Evolutionary conservation across 1,140 invertebrate genomes (phyloP).

Genomic region (Grapholita molesta): DNA sequence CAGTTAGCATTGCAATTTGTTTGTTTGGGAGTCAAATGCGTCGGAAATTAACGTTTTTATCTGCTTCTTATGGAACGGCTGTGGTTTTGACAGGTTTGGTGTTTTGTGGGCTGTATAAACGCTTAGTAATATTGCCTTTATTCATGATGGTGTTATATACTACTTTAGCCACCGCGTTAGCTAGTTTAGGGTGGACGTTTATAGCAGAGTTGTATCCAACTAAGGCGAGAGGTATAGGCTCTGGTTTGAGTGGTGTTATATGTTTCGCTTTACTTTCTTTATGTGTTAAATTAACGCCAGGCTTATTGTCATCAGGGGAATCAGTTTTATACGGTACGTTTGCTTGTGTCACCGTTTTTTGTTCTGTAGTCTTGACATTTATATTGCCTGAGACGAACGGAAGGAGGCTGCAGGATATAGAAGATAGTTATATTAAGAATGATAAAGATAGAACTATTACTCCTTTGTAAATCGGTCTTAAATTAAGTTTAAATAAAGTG

Average conservation of each 20-base stretch:
- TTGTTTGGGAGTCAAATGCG: conserved; percentile 38
- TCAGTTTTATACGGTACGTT: conserved; percentile 30
- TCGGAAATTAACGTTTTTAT: conserved; percentile 36
- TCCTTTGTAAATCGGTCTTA: neutral
- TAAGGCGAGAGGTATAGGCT: conserved; percentile 51
- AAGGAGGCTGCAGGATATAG: conserved; percentile 79
- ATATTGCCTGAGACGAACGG: conserved; percentile 82
- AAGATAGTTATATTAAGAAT: conserved; percentile 39
- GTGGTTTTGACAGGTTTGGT: conserved; percentile 35
- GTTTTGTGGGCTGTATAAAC: conserved; percentile 18
- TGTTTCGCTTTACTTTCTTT: conserved; percentile 38
- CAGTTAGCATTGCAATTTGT: conserved; percentile 31
- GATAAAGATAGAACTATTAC: conserved; percentile 19
- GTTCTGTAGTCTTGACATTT: conserved; percentile 73
- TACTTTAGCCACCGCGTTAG: conserved; percentile 34
- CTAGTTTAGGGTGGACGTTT: conserved; percentile 46
- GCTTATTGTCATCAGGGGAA: conserved; percentile 32
- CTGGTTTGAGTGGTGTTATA: conserved; percentile 35
- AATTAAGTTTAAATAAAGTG: too few relatives aligned
- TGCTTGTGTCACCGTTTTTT: conserved; percentile 45
- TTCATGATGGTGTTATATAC: conserved; percentile 29
- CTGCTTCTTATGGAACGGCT: conserved; percentile 33
- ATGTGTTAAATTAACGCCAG: conserved; percentile 43
- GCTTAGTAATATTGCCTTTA: neutral
- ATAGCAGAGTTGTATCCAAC: conserved; percentile 57